Base-by-base conservation (phyloP, 2,888 invertebrate genomes). In the Drosophila atripex region DNA sequence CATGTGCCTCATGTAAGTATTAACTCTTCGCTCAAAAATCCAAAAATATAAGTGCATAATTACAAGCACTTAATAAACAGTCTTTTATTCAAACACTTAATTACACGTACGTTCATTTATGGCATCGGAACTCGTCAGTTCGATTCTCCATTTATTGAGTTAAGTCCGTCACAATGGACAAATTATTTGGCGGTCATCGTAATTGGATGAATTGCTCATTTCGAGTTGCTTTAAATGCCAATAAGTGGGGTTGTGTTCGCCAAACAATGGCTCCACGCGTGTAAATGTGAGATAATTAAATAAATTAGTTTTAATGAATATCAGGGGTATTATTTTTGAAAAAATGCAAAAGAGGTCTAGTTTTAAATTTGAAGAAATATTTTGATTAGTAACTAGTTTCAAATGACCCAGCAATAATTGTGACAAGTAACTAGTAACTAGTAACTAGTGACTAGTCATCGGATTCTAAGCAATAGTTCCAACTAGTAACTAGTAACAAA, bases 1-100 rank as follows among this genome's bases (percentile, higher is more conserved):
- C 91, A 92, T 92, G 92, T 91, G 91, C 91, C 92, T 92, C 92
- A 91, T 92, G 92, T 92, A 86, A 91, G 91, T 91, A 80, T 32
- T 6, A 3, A 46, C 12, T 4, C 9, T 1, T 23, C 4, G 3
- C 9, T 9, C 16, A 9, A 18, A 6, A 41, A 41, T 18, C 5
- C 14, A 41, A 41, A 8, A 7, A 14, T 14, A 14, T 11, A 30
- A 3, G 4, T 4, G 21, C 21, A 23, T 23, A 23, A 23, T 23
- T 23, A 23, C 21, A 0, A 4, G 5, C 4, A 9, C 28, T 28
- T 8, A 28, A 9, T 9, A 8, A 28, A 28, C 9, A 28, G 9
- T 9, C 28, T 3, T 9, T 9, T 3, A 28, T 35, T 5, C 0
- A 35, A n/a, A n/a, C n/a, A n/a, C n/a, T 4, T 35, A 35, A n/a